Base-by-base conservation (phyloP, 30 jellyfish, hydroid and myxozoan genomes). In the Aurelia sp. region DNA sequence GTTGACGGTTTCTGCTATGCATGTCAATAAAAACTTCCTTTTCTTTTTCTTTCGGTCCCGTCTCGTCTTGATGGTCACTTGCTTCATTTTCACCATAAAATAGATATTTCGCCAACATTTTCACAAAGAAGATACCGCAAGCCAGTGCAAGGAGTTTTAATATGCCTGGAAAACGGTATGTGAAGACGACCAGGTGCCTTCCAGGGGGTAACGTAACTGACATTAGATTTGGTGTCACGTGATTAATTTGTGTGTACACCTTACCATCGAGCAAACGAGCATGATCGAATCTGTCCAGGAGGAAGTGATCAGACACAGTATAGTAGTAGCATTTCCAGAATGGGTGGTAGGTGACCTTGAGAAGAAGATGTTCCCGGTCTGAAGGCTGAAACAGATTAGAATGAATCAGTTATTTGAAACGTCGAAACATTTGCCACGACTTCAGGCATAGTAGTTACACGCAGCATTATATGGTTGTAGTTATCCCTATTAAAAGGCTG, bases 321-420 rank as follows among this genome's bases (percentile, higher is more conserved):
- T 77, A 76, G 66, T 66, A 84, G 78, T 18, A 70, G 64, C 97
- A 94, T 61, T 79, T 74, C 99, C 99, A 94, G 53, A 94, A 94
- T 71, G 97, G 99, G 61, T 94, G 99, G 65, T 89, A 94, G 2
- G 99, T 89, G 23, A 94, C 95, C 63, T 94, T 94, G 79, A 94
- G 89, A 13, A 94, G 82, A n/a, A 94, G 88, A 81, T 76, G 90
- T 64, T 94, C 99, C 52, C 11, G 74, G 71, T 64, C 67, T 52
- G 86, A 57, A 58, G 72, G 76, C 99, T 94, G 62, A 53, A 74
- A 86, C 75, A 63, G 30, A 74, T 4, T 62, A 57, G 55, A 44
- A 44, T 44, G 55, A 44, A 44, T 44, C 55, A 44, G 55, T 44
- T 44, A 44, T 44, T 44, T 44, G 55, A 44, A 44, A 44, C 33